phyloP scores from a whole-genome alignment of 2,797 vertebrate species.

The Clarias laeviceps region DNA sequence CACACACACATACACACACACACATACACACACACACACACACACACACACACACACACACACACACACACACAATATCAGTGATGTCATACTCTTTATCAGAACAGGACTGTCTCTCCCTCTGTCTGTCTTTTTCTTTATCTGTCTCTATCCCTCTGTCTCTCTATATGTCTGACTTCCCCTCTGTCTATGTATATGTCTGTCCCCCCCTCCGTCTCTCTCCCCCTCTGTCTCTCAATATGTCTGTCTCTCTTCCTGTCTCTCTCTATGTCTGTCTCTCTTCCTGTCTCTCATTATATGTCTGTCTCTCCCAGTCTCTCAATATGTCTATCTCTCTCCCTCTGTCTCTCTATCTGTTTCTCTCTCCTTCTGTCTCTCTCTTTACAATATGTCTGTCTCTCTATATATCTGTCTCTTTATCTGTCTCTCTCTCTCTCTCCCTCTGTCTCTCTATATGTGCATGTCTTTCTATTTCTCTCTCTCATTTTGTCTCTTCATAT shows the following conservation, averaged over 20 bases:
- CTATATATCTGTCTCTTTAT: too few species aligned
- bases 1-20: too few species aligned
- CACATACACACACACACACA: too few species aligned
- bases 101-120: background rate
- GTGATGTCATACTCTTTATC: too few species aligned
- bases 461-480: background rate
- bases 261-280: background rate
- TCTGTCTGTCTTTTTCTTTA: background rate
- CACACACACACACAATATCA: too few species aligned
- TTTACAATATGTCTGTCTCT: too few species aligned
- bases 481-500: background rate
- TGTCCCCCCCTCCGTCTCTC: background rate
- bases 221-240: background rate
- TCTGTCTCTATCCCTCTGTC: background rate
- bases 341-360: background rate
- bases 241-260: too few species aligned
- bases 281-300: too few species aligned
- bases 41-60: too few species aligned
- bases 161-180: background rate
- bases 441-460: background rate
- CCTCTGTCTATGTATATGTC: background rate
- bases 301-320: background rate
- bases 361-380: background rate
- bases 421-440: background rate
- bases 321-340: background rate